Conservation (phyloP, 2,113 vertebrate species). For the Hystrix brachyura region DNA sequence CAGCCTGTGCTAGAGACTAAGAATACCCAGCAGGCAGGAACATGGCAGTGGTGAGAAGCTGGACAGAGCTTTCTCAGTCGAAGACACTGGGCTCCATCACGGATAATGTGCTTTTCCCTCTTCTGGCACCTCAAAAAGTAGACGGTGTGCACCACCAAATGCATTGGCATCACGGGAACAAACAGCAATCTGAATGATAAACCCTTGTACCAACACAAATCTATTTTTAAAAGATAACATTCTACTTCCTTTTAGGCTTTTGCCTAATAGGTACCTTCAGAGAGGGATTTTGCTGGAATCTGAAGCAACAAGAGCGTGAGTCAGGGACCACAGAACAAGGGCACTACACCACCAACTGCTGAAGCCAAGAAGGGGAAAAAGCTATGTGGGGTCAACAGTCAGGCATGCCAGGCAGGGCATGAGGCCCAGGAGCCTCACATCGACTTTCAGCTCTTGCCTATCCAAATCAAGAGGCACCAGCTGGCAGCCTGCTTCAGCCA, state of each 20-base stretch:
- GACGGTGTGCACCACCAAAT: neutral
- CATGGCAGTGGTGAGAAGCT: slow-evolving; percentile 79
- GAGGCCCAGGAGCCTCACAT: slow-evolving; percentile 49
- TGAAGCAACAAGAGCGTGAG: slow-evolving; percentile 70
- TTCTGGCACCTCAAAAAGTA: slow-evolving; percentile 41
- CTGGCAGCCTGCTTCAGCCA: slow-evolving; percentile 80
- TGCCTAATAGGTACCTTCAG: slow-evolving; percentile 55
- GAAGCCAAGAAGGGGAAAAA: slow-evolving; percentile 70
- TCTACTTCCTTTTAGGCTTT: slow-evolving; percentile 55
- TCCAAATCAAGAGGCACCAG: slow-evolving; percentile 46
- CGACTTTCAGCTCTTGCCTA: slow-evolving; percentile 58
- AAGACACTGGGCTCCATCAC: slow-evolving; percentile 24
- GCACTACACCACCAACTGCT: slow-evolving; percentile 67
- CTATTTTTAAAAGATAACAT: slow-evolving; percentile 15
- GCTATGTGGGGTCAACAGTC: slow-evolving; percentile 68
- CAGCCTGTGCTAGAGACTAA: slow-evolving; percentile 47
- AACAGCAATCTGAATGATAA: neutral
- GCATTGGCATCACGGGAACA: neutral
- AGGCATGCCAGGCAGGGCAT: slow-evolving; percentile 72
- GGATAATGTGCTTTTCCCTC: slow-evolving; percentile 65
- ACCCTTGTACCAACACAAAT: slow-evolving; percentile 2
- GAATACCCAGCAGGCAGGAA: slow-evolving; percentile 61
- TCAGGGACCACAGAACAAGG: slow-evolving; percentile 61
- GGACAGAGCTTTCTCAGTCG: slow-evolving; percentile 57
- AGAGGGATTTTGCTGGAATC: slow-evolving; percentile 70